Conservation (phyloP, 2,888 invertebrate genomes). For the Drosophila buzzatii region DNA sequence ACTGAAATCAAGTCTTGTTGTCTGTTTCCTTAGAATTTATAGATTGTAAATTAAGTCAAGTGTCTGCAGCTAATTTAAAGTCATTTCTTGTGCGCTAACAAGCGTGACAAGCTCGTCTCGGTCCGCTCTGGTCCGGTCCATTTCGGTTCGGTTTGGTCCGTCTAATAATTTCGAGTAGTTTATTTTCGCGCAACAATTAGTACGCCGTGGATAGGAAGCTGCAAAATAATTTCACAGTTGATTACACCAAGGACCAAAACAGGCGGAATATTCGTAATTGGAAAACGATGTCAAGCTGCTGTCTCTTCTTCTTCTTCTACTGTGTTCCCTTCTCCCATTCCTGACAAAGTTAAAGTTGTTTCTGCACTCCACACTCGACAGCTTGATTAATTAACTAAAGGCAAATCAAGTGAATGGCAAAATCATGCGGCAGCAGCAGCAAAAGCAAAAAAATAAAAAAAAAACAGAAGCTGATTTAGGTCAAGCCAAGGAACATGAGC, state of each 20-base stretch:
- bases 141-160: neutral
- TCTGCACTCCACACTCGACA: conserved; percentile 61
- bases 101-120: neutral
- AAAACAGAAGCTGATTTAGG: conserved; percentile 49
- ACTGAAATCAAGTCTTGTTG: no score
- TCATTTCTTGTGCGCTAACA: conserved; percentile 28
- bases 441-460: neutral
- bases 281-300: conserved; percentile 67
- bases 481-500: conserved; percentile 46
- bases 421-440: conserved; percentile 11
- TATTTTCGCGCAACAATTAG: conserved; percentile 56
- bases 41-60: conserved; percentile 24
- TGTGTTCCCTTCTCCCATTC: neutral
- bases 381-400: conserved; percentile 77
- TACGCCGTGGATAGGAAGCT: conserved; percentile 24
- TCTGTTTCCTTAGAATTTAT: neutral
- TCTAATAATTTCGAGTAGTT: conserved; percentile 56
- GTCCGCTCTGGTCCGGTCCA: neutral
- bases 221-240: conserved; percentile 64
- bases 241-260: conserved; percentile 58
- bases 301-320: neutral
- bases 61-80: conserved; percentile 44
- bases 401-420: conserved; percentile 64
- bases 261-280: conserved; percentile 61
- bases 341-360: conserved; percentile 13